Base-by-base conservation (phyloP, 2,113 vertebrate species). In the Ursus arctos region DNA sequence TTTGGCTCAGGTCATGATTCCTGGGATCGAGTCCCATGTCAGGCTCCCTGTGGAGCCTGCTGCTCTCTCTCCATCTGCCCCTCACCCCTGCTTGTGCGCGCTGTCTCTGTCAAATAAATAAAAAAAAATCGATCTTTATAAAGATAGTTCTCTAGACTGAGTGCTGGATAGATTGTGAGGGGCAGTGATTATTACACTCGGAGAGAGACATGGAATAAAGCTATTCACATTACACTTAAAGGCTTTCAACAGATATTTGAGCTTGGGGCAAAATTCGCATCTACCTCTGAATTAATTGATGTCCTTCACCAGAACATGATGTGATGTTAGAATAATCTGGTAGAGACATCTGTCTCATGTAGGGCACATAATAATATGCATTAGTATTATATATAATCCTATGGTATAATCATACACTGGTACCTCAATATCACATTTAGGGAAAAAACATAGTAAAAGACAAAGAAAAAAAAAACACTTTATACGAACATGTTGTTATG, bases 341-440 rank as follows among this genome's bases (percentile, higher is more conserved):
- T 21, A 36, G 51, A 93, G 88, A 95, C 89, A 80, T 93, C 77
- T 95, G 88, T 96, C 76, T 92, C 83, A 13, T n/a, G 36, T 49
- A 61, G 47, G 47, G 13, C 53, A n/a, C 77, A 4, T 88, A 65
- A 94, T 92, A 79, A 61, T 43, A 51, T 15, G 3, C 26, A 49
- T 49, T 77, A 71, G 26, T 88, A 55, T 47, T 83, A 85, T 51
- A 69, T 90, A 31, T 69, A 74, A 63, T 21, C 13, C 14, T 22
- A 15, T 21, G 2, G 26, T 63, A 11, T 86, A 95, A 95, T 97
- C 43, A 96, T 61, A 88, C 26, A 10, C 2, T 61, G 47, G 10
- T 24, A 57, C 11, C 47, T 88, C 84, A 76, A 24, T 88, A 85
- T 91, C 22, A 88, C 26, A 59, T 28, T 40, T 19, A 26, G 6